Conservation (phyloP, 2,797 vertebrate genomes). For the Falco concolor region DNA sequence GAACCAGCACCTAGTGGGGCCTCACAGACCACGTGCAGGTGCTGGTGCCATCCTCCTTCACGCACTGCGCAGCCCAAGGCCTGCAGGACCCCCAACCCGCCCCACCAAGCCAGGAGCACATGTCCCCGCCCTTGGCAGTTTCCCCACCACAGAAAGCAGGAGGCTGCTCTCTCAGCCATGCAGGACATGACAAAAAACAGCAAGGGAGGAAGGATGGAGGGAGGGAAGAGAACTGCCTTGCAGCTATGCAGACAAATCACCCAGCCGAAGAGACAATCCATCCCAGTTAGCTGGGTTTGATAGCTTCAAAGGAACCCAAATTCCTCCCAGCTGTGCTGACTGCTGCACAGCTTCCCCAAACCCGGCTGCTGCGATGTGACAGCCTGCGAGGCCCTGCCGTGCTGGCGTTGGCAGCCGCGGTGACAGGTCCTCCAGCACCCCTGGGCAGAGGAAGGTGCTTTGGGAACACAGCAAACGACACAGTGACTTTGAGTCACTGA, state of each 20-base stretch:
- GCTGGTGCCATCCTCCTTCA: background rate
- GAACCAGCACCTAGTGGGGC: background rate
- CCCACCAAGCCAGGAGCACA: background rate
- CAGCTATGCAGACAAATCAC: background rate
- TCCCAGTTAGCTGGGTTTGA: background rate
- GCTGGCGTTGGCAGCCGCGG: fast-evolving
- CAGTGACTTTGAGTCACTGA: background rate
- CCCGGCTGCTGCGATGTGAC: fast-evolving
- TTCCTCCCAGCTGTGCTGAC: background rate
- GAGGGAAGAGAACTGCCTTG: background rate
- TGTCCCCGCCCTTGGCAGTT: background rate
- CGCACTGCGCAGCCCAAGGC: fast-evolving
- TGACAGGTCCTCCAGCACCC: background rate
- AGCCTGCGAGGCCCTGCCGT: fast-evolving
- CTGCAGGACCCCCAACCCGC: background rate
- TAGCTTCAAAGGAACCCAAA: background rate
- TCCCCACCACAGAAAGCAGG: background rate
- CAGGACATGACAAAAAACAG: background rate
- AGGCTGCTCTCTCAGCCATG: background rate
- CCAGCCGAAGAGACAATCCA: background rate
- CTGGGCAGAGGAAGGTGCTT: background rate
- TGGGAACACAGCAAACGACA: fast-evolving
- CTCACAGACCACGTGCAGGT: fast-evolving
- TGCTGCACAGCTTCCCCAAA: background rate
- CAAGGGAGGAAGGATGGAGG: background rate